Evolutionary conservation across 2,113 vertebrate species (phyloP).

Genomic region (Gallinago media): DNA sequence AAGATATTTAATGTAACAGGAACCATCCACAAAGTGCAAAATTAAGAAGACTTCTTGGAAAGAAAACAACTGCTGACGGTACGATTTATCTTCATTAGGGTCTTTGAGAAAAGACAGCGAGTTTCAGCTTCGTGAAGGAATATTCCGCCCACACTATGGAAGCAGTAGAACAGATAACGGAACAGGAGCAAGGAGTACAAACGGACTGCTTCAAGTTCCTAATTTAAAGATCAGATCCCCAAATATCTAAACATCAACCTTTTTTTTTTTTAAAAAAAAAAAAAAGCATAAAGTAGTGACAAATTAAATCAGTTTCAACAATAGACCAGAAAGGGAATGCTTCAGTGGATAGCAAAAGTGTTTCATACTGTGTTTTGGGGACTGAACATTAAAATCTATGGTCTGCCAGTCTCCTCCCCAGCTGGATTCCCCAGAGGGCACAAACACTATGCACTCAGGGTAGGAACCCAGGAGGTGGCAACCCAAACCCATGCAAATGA

Average conservation of each 20-base stretch:
- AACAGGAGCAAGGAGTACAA: constrained; percentile 8
- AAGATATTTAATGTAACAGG: not conserved
- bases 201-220: not conserved
- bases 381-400: not conserved
- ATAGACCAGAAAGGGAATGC: not conserved
- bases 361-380: not conserved
- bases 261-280: not conserved
- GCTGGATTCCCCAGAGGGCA: not conserved
- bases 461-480: not conserved
- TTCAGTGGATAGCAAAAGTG: not conserved
- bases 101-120: not conserved
- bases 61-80: constrained; percentile 33
- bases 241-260: not conserved
- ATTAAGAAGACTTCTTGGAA: constrained; percentile 4
- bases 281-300: not conserved
- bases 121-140: not conserved
- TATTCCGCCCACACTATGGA: not conserved
- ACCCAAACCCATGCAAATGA: not conserved
- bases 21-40: constrained; percentile 26
- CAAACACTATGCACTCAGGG: not conserved
- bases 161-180: not conserved
- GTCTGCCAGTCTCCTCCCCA: not conserved
- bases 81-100: constrained; percentile 22
- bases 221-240: not conserved
- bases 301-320: not conserved